phyloP scores from a whole-genome alignment of 2,888 invertebrate species.

The Hydriomena furcata region DNA sequence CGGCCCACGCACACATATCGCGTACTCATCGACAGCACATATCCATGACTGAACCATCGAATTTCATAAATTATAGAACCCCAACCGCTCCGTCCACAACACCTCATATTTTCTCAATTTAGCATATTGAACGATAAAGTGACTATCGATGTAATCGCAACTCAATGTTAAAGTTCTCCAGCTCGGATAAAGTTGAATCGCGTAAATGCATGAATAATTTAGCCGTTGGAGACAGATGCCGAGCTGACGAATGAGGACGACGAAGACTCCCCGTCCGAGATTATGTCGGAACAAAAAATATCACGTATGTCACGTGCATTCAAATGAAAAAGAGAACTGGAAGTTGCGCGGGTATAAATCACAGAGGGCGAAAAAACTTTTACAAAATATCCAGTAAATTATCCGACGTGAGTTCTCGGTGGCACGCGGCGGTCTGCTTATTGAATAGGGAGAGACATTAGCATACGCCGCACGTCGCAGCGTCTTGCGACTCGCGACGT shows the following conservation, averaged over 20 bases:
- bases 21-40: conserved; percentile 60
- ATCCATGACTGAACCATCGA: conserved; percentile 80
- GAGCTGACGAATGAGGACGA: conserved; percentile 73
- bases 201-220: conserved; percentile 81
- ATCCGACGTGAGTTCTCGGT: conserved; percentile 82
- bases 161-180: conserved; percentile 69
- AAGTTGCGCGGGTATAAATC: conserved; percentile 83
- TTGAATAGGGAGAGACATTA: conserved; percentile 80
- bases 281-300: conserved; percentile 80
- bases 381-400: conserved; percentile 84
- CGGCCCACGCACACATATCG: conserved; percentile 71
- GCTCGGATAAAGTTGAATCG: conserved; percentile 68
- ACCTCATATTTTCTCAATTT: conserved; percentile 62
- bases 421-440: conserved; percentile 82
- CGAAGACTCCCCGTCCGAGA: conserved; percentile 67
- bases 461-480: conserved; percentile 79
- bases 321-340: conserved; percentile 82
- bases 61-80: conserved; percentile 48
- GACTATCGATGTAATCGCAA: conserved; percentile 72
- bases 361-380: conserved; percentile 82
- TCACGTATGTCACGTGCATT: conserved; percentile 83
- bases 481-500: conserved; percentile 62
- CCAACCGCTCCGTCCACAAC: conserved; percentile 41
- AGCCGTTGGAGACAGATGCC: conserved; percentile 73
- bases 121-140: conserved; percentile 69